Evolutionary conservation across 2,888 invertebrate species (phyloP), one percentile per base, ranked within the genome.

Genomic region (Cremastinae sp.): DNA sequence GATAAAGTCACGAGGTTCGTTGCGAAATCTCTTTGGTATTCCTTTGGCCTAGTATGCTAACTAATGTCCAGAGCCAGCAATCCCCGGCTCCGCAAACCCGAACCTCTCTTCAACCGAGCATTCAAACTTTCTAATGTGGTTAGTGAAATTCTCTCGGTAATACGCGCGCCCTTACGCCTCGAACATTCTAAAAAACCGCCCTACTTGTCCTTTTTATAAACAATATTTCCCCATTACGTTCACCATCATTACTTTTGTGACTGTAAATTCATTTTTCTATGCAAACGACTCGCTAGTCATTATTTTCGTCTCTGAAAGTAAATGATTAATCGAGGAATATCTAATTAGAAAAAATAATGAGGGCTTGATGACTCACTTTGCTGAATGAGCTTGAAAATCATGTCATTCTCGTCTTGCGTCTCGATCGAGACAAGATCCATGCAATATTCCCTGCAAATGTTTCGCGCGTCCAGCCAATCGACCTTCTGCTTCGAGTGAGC

Each of bases 381-480:
- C 90, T 96, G 96, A 81, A 96, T 96, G 49, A 96, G 92, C 90
- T 94, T 95, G 93, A 95, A 96, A 90, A 96, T 94, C 85, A 96
- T 93, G 90, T 96, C 96, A 88, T 97, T 96, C 90, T 97, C 96
- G 89, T 96, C 96, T 90, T 96, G 96, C 9, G 95, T 95, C 90
- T 97, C 97, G 90, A 97, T 92, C 16, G 96, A 96, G 56, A 97
- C 95, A 83, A 96, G 93, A 90, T 97, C 97, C 97, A 97, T 97
- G 90, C 97, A 97, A 90, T 96, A 96, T 90, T 96, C 96, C 81
- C 97, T 93, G 92, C 97, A 97, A 85, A 96, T 92, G 90, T 97
- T 97, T 84, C 97, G 94, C 22, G 96, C 97, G 84, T 97, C 97
- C 82, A 97, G 90, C 97, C 97, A 97, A 90, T 97, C 96, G 59